Evolutionary conservation across 1,140 invertebrate genomes (phyloP).

Genomic region (Lordiphosa stackelbergi): DNA sequence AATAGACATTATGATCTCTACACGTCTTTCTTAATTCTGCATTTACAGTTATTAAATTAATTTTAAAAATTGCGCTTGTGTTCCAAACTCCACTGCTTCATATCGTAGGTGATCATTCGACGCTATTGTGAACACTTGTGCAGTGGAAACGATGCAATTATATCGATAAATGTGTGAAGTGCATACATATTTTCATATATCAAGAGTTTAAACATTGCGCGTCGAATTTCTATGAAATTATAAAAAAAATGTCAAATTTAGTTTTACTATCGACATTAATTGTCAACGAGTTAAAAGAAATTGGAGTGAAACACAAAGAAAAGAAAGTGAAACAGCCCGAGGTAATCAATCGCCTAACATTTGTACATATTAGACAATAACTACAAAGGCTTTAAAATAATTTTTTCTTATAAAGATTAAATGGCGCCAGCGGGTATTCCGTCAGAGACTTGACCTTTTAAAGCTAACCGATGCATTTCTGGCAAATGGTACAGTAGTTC

Average conservation of each 20-base stretch:
- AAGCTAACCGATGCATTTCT: slow-evolving; percentile 81
- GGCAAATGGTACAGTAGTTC: slow-evolving; percentile 80
- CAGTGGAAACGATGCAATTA: too few species aligned
- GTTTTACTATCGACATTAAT: slow-evolving; percentile 20
- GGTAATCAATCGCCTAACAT: slow-evolving; percentile 1
- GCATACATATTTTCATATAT: too few species aligned
- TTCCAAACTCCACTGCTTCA: too few species aligned
- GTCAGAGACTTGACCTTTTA: slow-evolving; percentile 80
- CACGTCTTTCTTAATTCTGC: too few species aligned
- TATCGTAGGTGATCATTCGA: too few species aligned
- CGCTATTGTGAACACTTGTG: too few species aligned
- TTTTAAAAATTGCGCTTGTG: too few species aligned
- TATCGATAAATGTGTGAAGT: too few species aligned
- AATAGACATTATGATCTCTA: too few species aligned
- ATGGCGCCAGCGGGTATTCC: slow-evolving; percentile 80
- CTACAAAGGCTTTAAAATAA: slow-evolving; percentile 35
- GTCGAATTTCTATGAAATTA: too few species aligned
- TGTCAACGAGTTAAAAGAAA: slow-evolving; percentile 33
- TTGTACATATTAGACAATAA: slow-evolving; percentile 45
- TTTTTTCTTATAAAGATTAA: slow-evolving; percentile 9
- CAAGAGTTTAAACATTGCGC: too few species aligned
- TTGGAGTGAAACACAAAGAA: slow-evolving; percentile 35
- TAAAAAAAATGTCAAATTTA: slow-evolving; percentile 17
- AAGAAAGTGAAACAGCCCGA: slow-evolving; percentile 22
- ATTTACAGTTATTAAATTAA: too few species aligned